phyloP scores from a whole-genome alignment of 2,797 vertebrate species.

The Acipenser ruthenus region DNA sequence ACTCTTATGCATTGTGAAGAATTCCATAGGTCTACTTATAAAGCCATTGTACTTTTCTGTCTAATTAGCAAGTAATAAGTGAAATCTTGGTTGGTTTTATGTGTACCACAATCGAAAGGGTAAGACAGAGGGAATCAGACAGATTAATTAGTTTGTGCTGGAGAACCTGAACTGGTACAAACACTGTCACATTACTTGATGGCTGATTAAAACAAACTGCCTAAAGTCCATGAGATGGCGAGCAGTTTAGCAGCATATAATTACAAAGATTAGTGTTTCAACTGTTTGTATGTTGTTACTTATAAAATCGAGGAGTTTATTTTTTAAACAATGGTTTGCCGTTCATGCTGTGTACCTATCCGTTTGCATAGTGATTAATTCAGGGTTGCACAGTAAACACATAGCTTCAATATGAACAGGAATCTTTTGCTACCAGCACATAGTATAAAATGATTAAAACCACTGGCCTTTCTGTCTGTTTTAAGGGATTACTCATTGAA shows the following conservation, averaged over 20 bases:
- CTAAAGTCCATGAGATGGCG: constrained; percentile 58
- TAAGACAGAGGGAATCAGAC: constrained; percentile 71
- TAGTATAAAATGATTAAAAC: too few species aligned
- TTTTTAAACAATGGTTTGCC: too few species aligned
- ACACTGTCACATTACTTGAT: constrained; percentile 81
- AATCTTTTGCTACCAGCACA: too few species aligned
- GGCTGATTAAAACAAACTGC: constrained; percentile 45
- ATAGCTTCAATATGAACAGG: too few species aligned
- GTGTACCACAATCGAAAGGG: constrained; percentile 81
- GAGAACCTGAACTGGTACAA: constrained; percentile 69
- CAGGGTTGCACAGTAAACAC: too few species aligned
- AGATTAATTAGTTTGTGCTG: constrained; percentile 86
- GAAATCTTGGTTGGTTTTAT: constrained; percentile 86
- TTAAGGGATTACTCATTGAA: neutral
- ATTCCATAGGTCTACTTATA: constrained; percentile 47
- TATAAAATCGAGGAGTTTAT: too few species aligned
- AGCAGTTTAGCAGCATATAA: constrained; percentile 49
- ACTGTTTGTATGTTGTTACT: too few species aligned
- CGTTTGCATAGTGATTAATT: too few species aligned
- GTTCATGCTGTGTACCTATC: too few species aligned
- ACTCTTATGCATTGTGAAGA: too few species aligned
- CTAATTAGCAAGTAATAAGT: constrained; percentile 80
- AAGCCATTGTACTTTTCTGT: constrained; percentile 41
- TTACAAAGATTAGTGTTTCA: constrained; percentile 15
- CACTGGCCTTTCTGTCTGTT: too few species aligned